Percentiles rank a stretch among this genome's conserved stretches.
phyloP scores from a whole-genome alignment of 2,888 invertebrate genomes.

The Endomychus coccineus region DNA sequence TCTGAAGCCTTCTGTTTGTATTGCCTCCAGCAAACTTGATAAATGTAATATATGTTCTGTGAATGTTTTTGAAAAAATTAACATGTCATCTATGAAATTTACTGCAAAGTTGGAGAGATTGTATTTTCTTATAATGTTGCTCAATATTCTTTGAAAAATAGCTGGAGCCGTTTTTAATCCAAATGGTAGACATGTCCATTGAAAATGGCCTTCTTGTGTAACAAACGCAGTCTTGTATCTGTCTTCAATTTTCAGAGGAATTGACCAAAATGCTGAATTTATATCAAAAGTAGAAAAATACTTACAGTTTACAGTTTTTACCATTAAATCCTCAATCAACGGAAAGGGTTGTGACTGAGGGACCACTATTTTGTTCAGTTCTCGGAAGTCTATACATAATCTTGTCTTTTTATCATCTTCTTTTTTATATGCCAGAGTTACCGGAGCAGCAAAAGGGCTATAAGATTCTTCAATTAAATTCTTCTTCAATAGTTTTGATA shows the following conservation, averaged over 20 bases:
- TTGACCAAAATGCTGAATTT: slow-evolving; percentile 38
- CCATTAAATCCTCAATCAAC: slow-evolving; percentile 31
- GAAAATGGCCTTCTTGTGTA: too few species aligned
- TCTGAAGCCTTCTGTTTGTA: slow-evolving; percentile 22
- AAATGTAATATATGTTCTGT: too few species aligned
- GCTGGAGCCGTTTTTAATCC: slow-evolving; percentile 32
- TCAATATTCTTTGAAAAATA: slow-evolving; percentile 29
- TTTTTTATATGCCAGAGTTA: slow-evolving; percentile 26
- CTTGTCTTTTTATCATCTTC: slow-evolving; percentile 28
- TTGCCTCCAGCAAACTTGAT: slow-evolving; percentile 20
- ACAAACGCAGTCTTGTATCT: slow-evolving; percentile 33
- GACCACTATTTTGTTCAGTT: slow-evolving; percentile 23
- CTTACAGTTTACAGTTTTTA: slow-evolving; percentile 31
- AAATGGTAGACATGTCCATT: slow-evolving; percentile 20
- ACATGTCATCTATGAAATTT: too few species aligned
- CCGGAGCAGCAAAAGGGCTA: slow-evolving; percentile 23
- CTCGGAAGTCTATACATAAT: slow-evolving; percentile 6
- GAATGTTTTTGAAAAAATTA: too few species aligned
- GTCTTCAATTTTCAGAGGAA: slow-evolving; percentile 30
- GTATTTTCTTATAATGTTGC: slow-evolving; percentile 20
- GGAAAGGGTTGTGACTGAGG: slow-evolving; percentile 34
- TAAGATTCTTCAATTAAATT: slow-evolving; percentile 19
- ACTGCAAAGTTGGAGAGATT: slow-evolving; percentile 10
- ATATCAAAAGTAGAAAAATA: slow-evolving; percentile 33
- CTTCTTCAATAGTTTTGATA: slow-evolving; percentile 20